phyloP scores from a whole-genome alignment of 37 sponge, comb jelly and placozoan genomes.

The Eunapius fragilis region DNA sequence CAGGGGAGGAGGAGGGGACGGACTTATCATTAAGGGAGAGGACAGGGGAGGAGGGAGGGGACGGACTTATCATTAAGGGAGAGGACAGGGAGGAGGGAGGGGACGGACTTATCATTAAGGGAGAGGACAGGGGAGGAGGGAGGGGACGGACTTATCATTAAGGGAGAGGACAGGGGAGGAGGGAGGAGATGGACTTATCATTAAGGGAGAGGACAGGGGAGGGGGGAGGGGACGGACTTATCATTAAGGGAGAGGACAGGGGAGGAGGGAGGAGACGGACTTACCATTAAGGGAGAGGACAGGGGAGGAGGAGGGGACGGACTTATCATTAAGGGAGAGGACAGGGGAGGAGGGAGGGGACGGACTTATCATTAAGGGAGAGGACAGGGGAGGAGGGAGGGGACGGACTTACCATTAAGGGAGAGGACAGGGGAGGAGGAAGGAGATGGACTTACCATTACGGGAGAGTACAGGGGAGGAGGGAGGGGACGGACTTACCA shows the following conservation, averaged over 20 bases:
- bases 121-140: neutral
- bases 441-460: neutral
- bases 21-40: neutral
- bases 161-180: neutral
- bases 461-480: neutral
- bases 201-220: too few species aligned
- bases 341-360: too few species aligned
- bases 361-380: too few species aligned
- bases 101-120: neutral
- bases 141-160: neutral
- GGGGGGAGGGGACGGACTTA: too few species aligned
- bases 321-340: too few species aligned
- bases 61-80: too few species aligned
- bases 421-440: neutral
- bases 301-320: too few species aligned
- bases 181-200: too few species aligned
- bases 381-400: too few species aligned
- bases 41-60: neutral
- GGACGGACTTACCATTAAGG: neutral
- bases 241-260: too few species aligned
- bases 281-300: too few species aligned
- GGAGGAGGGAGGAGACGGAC: too few species aligned
- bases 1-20: neutral
- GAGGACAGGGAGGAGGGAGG: neutral
- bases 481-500: constrained; percentile 7